Conservation (phyloP, 2,888 invertebrate species). For the Phalera bucephala region DNA sequence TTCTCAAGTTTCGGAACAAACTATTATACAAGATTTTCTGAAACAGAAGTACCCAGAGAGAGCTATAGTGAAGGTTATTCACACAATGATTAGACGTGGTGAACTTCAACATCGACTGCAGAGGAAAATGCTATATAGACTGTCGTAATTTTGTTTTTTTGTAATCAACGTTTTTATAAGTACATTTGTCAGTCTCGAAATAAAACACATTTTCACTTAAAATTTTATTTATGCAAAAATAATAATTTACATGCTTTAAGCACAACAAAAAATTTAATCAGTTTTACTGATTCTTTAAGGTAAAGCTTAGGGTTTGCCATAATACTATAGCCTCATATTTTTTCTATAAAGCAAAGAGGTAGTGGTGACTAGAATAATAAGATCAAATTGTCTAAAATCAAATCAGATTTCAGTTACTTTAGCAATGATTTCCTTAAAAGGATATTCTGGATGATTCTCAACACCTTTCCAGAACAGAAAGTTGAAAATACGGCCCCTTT, state of each 20-base stretch:
- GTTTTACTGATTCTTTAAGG: slow-evolving; percentile 38
- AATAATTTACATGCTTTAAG: slow-evolving; percentile 11
- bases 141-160: slow-evolving; percentile 89
- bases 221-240: slow-evolving; percentile 20
- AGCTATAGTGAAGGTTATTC: slow-evolving; percentile 94
- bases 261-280: slow-evolving; percentile 28
- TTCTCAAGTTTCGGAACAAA: slow-evolving; percentile 97
- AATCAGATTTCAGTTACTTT: slow-evolving; percentile 7
- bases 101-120: slow-evolving; percentile 98
- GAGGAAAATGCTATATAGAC: slow-evolving; percentile 96
- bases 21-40: slow-evolving; percentile 94
- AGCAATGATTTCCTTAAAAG: slow-evolving; percentile 66
- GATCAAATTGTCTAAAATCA: not conserved
- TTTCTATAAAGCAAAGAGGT: slow-evolving; percentile 25
- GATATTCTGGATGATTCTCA: slow-evolving; percentile 87
- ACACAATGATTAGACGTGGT: slow-evolving; percentile 96
- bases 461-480: slow-evolving; percentile 87
- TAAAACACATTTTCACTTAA: slow-evolving; percentile 3
- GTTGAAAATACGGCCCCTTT: slow-evolving; percentile 86
- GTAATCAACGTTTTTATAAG: no score
- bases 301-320: slow-evolving; percentile 22
- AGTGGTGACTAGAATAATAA: slow-evolving; percentile 39
- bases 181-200: no score
- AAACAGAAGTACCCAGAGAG: slow-evolving; percentile 94
- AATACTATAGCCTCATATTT: slow-evolving; percentile 12